phyloP scores from a whole-genome alignment of 2,888 invertebrate species.

The Dynastes maya region DNA sequence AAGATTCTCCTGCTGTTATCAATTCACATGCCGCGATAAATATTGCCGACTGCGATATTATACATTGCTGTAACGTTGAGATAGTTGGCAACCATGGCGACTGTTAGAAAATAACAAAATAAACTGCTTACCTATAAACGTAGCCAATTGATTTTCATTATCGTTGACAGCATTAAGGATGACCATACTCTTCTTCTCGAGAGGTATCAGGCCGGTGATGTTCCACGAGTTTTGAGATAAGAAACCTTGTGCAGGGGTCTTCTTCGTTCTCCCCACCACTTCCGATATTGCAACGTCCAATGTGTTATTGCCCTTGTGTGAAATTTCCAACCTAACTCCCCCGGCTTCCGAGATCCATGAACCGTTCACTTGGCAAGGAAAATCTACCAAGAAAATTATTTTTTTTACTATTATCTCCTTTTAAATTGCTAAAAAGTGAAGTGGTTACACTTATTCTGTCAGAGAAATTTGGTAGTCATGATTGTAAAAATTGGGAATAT shows the following conservation, averaged over 20 bases:
- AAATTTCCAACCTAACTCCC: slow-evolving; percentile 58
- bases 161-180: slow-evolving; percentile 60
- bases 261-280: slow-evolving; percentile 51
- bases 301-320: slow-evolving; percentile 14
- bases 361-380: slow-evolving; percentile 61
- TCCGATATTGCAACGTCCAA: slow-evolving; percentile 47
- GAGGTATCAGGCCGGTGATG: slow-evolving; percentile 60
- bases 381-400: slow-evolving; percentile 34
- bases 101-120: slow-evolving; percentile 18
- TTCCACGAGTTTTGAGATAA: slow-evolving; percentile 62
- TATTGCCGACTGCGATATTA: background rate
- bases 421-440: no score
- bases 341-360: slow-evolving; percentile 63
- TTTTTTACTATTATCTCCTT: no score
- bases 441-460: background rate
- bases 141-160: slow-evolving; percentile 60
- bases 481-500: background rate
- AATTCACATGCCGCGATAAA: no score
- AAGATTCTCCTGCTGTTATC: no score
- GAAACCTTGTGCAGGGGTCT: slow-evolving; percentile 59
- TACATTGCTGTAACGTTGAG: slow-evolving; percentile 21
- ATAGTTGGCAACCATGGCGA: slow-evolving; percentile 48
- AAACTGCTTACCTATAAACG: slow-evolving; percentile 62
- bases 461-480: background rate
- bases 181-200: slow-evolving; percentile 61